Percentiles rank a stretch among this genome's conserved stretches.
Conservation (phyloP, 2,888 invertebrate genomes). For the Macaria notata region DNA sequence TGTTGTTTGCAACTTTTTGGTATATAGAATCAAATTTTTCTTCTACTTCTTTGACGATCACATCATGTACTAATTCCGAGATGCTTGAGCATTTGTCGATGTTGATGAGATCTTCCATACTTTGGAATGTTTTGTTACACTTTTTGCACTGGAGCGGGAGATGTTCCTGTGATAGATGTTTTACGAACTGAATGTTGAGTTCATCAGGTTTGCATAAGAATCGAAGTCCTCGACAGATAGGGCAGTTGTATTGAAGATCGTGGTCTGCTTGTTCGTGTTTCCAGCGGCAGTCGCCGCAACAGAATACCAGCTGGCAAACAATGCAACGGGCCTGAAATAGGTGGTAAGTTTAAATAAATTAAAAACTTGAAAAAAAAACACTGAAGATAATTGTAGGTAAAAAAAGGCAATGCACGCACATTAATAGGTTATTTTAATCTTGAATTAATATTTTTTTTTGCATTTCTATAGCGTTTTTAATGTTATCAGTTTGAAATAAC, state of each 20-base stretch:
- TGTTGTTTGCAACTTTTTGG: slow-evolving; percentile 50
- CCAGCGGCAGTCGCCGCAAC: slow-evolving; percentile 69
- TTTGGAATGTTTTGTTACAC: slow-evolving; percentile 59
- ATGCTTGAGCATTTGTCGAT: slow-evolving; percentile 67
- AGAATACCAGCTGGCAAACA: slow-evolving; percentile 67
- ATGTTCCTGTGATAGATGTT: slow-evolving; percentile 61
- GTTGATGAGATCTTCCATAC: slow-evolving; percentile 63
- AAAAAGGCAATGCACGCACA: too few species aligned
- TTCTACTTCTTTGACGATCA: slow-evolving; percentile 47
- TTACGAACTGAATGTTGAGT: slow-evolving; percentile 55
- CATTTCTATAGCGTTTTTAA: too few species aligned
- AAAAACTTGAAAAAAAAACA: not conserved
- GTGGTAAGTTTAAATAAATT: not conserved
- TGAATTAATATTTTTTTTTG: too few species aligned
- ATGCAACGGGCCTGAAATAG: slow-evolving; percentile 67
- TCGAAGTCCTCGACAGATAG: slow-evolving; percentile 63
- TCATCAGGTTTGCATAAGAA: slow-evolving; percentile 60
- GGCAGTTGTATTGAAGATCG: slow-evolving; percentile 66
- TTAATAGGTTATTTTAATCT: too few species aligned
- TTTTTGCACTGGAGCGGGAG: slow-evolving; percentile 66
- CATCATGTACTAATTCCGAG: slow-evolving; percentile 57
- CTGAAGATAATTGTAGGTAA: too few species aligned
- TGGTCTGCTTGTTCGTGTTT: slow-evolving; percentile 64
- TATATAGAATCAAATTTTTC: slow-evolving; percentile 67
- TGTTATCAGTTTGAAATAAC: not conserved